Percentiles rank a stretch among this genome's conserved stretches.
phyloP scores from a whole-genome alignment of 2,797 vertebrate genomes.

The Chlorospingus flavigularis region DNA sequence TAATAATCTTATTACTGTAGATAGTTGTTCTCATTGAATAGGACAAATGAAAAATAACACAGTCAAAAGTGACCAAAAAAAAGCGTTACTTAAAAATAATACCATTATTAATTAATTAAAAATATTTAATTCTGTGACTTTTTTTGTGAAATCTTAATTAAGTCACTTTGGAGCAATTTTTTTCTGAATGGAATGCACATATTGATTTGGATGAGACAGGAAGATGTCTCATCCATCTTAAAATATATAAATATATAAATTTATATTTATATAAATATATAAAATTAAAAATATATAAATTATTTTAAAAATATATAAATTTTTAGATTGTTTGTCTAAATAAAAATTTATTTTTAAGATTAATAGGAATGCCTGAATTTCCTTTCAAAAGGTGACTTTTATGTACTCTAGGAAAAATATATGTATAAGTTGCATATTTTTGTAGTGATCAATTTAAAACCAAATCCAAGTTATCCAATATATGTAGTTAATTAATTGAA shows the following conservation, averaged over 20 bases:
- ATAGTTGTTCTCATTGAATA: background rate
- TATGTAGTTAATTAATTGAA: background rate
- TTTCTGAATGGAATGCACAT: background rate
- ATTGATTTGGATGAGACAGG: background rate
- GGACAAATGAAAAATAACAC: background rate
- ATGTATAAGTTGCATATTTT: background rate
- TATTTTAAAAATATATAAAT: background rate
- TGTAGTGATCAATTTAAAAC: background rate
- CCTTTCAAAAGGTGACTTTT: background rate
- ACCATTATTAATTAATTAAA: background rate
- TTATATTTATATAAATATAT: too few species aligned
- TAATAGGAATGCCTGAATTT: background rate
- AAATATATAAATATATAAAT: too few species aligned
- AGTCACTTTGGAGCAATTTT: background rate
- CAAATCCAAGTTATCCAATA: background rate
- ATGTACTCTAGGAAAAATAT: background rate
- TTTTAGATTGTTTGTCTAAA: background rate
- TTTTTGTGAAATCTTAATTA: background rate
- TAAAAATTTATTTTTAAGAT: background rate
- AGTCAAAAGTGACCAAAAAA: background rate
- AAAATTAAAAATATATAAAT: too few species aligned
- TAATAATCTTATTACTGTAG: background rate
- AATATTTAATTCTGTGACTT: background rate
- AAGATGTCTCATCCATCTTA: background rate
- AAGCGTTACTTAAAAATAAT: background rate